phyloP scores from a whole-genome alignment of 1,140 invertebrate species.

The Microplitis demolitor region DNA sequence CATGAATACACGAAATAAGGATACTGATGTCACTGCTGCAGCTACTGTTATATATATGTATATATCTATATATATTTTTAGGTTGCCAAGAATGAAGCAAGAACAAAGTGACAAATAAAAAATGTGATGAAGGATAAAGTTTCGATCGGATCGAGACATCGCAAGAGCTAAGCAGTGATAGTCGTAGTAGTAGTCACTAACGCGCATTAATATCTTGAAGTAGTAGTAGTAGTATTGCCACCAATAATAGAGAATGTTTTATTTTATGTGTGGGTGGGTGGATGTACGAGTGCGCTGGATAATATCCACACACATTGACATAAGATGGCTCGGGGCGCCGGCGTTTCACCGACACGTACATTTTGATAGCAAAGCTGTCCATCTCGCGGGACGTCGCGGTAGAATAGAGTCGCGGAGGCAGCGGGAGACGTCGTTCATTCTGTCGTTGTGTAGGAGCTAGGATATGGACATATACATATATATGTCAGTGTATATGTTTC shows the following conservation, averaged over 20 bases:
- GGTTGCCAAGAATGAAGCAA: background rate
- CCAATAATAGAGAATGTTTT: background rate
- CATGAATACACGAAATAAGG: background rate
- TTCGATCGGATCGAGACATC: constrained; percentile 3
- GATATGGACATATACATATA: background rate
- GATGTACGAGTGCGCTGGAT: background rate
- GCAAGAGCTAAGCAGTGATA: background rate
- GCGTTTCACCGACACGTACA: constrained; percentile 30
- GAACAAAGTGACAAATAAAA: constrained; percentile 13
- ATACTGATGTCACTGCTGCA: background rate
- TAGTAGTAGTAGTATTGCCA: background rate
- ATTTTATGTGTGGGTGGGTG: background rate
- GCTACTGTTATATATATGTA: background rate
- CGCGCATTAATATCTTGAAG: no score
- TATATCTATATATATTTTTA: background rate
- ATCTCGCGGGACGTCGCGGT: constrained; percentile 52
- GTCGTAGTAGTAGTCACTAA: no score
- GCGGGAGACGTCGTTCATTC: constrained; percentile 7
- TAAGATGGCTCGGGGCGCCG: constrained; percentile 39
- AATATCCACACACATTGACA: background rate
- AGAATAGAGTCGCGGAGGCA: constrained; percentile 49
- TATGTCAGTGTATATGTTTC: background rate
- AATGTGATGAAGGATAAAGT: constrained; percentile 11
- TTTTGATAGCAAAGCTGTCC: constrained; percentile 44
- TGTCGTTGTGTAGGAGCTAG: background rate